A percentile compares a stretch with the other conserved stretches of the same genome.
Evolutionary conservation across 2,113 vertebrate species (phyloP).

Genomic region (Chionis minor): DNA sequence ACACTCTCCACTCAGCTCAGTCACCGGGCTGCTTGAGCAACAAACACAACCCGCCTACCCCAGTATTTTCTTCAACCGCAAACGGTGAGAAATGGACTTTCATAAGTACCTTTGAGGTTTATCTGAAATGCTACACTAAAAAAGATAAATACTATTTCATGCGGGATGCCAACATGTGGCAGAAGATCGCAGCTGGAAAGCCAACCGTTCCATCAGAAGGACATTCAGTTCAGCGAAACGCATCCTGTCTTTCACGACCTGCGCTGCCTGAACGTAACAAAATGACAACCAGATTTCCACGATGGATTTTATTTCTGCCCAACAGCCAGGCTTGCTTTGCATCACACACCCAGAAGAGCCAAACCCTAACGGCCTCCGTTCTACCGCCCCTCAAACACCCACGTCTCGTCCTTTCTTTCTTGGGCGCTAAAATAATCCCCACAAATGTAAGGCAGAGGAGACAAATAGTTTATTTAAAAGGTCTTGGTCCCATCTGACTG

Average conservation of each 20-base stretch:
- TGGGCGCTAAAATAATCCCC: not conserved
- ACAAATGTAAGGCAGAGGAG: not conserved
- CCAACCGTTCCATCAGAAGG: not conserved
- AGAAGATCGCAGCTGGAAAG: not conserved
- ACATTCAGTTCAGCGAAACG: not conserved
- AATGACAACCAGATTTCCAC: not conserved
- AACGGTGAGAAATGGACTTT: not conserved
- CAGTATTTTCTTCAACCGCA: not conserved
- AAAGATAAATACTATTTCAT: not conserved
- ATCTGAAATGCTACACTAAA: too few species aligned
- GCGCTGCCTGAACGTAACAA: not conserved
- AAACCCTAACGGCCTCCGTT: not conserved
- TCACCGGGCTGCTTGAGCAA: not conserved
- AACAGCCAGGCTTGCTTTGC: not conserved
- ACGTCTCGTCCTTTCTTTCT: not conserved
- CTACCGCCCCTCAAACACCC: not conserved
- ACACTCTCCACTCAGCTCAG: not conserved
- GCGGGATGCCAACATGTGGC: not conserved
- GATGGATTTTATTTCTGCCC: fast-evolving
- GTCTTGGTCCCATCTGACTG: not conserved
- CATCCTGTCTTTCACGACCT: not conserved
- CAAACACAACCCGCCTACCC: not conserved
- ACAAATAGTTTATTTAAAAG: not conserved
- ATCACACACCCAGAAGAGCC: not conserved
- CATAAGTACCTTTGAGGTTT: not conserved